phyloP scores from a whole-genome alignment of 2,113 vertebrate genomes.

The Anarhynchus alexandrinus region DNA sequence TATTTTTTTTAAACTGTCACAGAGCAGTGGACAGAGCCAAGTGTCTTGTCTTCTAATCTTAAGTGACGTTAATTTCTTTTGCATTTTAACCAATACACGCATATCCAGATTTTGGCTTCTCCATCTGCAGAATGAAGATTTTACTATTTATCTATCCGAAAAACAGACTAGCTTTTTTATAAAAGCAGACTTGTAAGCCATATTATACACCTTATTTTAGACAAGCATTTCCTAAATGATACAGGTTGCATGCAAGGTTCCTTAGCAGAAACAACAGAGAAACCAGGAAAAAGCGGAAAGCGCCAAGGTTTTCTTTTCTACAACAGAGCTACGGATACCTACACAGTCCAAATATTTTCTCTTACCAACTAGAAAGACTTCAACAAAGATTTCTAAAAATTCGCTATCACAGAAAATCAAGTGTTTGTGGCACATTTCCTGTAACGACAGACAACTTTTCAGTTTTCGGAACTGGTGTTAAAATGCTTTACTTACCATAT shows the following conservation, averaged over 20 bases:
- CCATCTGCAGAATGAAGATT: not conserved
- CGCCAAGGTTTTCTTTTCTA: not conserved
- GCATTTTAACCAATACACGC: not conserved
- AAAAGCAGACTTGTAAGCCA: not conserved
- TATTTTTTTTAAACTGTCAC: not conserved
- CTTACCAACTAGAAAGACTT: not conserved
- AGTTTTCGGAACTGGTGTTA: not conserved
- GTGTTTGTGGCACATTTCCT: not conserved
- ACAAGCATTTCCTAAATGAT: not conserved
- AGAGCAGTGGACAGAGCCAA: not conserved
- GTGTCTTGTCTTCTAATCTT: not conserved
- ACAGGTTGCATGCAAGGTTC: not conserved
- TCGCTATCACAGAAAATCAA: not conserved
- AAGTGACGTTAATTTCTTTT: not conserved
- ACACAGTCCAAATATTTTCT: not conserved
- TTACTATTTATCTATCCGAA: not conserved
- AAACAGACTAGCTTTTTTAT: not conserved
- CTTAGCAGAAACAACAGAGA: not conserved
- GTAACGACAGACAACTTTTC: not conserved
- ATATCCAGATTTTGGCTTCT: not conserved
- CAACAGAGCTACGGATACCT: not conserved
- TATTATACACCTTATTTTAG: not conserved
- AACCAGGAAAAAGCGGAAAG: not conserved
- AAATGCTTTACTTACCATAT: conserved; percentile 61
- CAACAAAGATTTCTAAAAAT: not conserved